Base-by-base conservation (phyloP, 1,140 invertebrate genomes). In the Bombus vancouverensis region DNA sequence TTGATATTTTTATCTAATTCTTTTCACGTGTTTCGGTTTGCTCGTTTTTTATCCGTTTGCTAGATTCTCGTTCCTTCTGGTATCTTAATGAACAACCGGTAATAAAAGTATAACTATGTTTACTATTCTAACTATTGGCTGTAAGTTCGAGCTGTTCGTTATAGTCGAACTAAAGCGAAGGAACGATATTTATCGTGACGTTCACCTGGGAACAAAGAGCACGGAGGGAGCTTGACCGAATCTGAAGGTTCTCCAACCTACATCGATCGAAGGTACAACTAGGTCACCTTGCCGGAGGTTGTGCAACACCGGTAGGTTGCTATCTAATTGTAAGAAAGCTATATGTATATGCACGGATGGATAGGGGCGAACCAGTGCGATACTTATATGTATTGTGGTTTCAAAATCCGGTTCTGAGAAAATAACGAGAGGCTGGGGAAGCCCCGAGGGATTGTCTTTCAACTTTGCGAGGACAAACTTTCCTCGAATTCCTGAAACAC, bases 381-480 rank as follows among this genome's bases (percentile, higher is more conserved):
- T 53, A 66, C n/a, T 22, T 53, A 59, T 76, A 73, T 28, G 57
- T 70, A 83, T 39, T 8, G 28, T 39, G 42, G 44, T 65, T 32
- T 89, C 89, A 91, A 92, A 93, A 92, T 93, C 91, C 92, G 92
- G 92, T 93, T 93, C 92, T 83, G 78, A 87, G 86, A 91, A 93
- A 92, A 93, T 89, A 90, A 88, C 73, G 82, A 88, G 57, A 71
- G 57, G 47, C 47, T 53, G 47, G 47, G 47, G 47, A 53, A 53
- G 47, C 47, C 47, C 47, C 47, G 47, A 53, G 47, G 47, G 47
- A 53, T 53, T 53, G 47, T 53, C 47, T 53, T 53, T 53, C 47
- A 53, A 53, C 47, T 53, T 53, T 53, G 47, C 47, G 47, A 53
- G 47, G 47, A 53, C 47, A 53, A 53, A 53, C 47, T 53, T 53